Base-by-base conservation (phyloP, 2,797 vertebrate genomes). In the Vireo griseus region DNA sequence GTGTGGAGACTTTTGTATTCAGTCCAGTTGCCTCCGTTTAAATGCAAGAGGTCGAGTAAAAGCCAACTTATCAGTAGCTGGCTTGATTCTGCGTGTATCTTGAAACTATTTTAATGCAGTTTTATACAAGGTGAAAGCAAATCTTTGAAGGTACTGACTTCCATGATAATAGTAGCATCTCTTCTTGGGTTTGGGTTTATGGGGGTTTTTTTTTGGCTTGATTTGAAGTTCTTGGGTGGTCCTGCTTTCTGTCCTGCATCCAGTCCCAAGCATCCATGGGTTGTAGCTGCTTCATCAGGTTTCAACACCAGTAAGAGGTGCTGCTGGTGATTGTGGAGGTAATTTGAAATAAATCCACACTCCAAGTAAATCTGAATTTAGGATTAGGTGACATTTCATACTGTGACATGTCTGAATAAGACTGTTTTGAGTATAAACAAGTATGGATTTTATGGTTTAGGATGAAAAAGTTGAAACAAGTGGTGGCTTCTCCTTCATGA, bases 181-280 rank as follows among this genome's bases (percentile, higher is more conserved):
- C 2, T 31, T 24, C 24, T 37, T 16, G 10, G 7, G 6, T 50
- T 44, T 72, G 14, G 9, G 18, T 3, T 26, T 71, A 37, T 71
- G 6, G 2, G 11, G 5, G 0, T 10, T 6, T 19, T n/a, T n/a
- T 16, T 13, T 17, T 13, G 11, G 7, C 31, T 69, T 78, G 7
- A 7, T 20, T 72, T 29, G 5, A 18, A 37, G 16, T 39, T 50
- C 12, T 39, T 66, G 6, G 39, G 21, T 81, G 33, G 28, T n/a
- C n/a, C 22, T 75, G 17, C 42, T 87, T 74, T 63, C 31, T 63
- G 22, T 71, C 17, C 25, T 44, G 25, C 25, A 18, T 78, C 31
- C 17, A 52, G 22, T 48, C 31, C 11, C 17, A 72, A 18, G 45
- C 16, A 45, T 42, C 28, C 61, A 2, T 39, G 69, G 16, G 28